Percentiles rank a stretch among this genome's conserved stretches.
Conservation (phyloP, 2,888 invertebrate species). For the Cephus nigrinus region DNA sequence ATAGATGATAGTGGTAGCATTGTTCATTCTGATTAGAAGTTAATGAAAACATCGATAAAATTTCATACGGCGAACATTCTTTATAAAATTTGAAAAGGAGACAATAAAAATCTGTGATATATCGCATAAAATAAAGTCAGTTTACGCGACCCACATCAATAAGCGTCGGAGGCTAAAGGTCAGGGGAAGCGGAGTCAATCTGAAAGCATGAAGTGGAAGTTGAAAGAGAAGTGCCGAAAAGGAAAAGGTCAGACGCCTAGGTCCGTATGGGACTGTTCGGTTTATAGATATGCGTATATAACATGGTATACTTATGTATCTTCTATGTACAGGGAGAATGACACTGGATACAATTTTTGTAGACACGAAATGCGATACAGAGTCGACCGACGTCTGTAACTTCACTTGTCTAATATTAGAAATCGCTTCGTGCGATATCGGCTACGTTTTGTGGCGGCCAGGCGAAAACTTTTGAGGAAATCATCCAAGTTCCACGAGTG, state of each 20-base stretch:
- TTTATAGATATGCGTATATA: not conserved
- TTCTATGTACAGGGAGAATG: not conserved
- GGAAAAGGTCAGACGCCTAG: not conserved
- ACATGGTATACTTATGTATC: not conserved
- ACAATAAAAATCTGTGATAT: not conserved
- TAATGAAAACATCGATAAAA: not conserved
- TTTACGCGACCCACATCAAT: not conserved
- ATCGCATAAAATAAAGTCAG: not conserved
- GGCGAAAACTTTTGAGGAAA: not conserved
- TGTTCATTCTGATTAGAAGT: not conserved
- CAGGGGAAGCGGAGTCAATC: not conserved
- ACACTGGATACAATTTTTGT: not conserved
- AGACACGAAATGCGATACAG: not conserved
- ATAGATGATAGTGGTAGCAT: not conserved
- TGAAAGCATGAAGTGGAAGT: not conserved
- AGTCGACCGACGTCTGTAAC: not conserved
- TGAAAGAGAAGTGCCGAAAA: not conserved
- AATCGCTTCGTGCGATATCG: conserved; percentile 11
- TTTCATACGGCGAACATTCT: not conserved
- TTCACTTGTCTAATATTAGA: conserved; percentile 39
- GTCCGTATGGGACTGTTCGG: not conserved
- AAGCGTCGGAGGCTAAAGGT: not conserved
- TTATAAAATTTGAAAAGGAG: not conserved
- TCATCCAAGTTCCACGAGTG: not conserved
- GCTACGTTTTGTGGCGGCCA: not conserved